Percentiles rank a stretch among this genome's conserved stretches.
Evolutionary conservation across 2,888 invertebrate genomes (phyloP).

Genomic region (Machimus atricapillus): DNA sequence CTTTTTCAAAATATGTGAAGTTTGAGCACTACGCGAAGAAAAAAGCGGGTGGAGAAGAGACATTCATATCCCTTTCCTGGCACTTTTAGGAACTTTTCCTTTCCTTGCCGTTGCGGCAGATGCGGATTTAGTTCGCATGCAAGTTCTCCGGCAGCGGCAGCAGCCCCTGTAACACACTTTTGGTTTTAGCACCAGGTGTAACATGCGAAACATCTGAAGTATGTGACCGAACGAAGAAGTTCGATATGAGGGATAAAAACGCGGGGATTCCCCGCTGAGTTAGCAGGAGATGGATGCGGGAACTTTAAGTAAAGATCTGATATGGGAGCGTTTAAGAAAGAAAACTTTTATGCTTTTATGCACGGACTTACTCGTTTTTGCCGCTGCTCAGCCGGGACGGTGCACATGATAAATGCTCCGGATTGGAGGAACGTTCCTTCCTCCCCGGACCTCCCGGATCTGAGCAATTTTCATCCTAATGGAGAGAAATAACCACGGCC

Average conservation of each 20-base stretch:
- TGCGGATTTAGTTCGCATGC: not conserved
- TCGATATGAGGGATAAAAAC: constrained; percentile 1
- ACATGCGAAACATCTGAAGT: constrained; percentile 21
- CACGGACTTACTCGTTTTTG: not conserved
- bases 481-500: not conserved
- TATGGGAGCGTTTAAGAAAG: constrained; percentile 14
- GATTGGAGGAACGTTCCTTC: not conserved
- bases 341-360: constrained; percentile 14
- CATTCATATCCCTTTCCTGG: not conserved
- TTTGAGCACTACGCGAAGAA: not conserved
- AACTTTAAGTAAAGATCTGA: constrained; percentile 36
- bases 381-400: not conserved
- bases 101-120: not conserved
- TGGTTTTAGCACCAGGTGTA: constrained; percentile 32
- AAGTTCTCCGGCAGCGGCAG: not conserved
- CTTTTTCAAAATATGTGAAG: constrained; percentile 11
- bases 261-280: not conserved
- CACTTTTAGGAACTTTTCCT: not conserved
- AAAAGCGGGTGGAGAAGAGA: not conserved
- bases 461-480: not conserved
- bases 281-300: not conserved
- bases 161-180: constrained; percentile 8
- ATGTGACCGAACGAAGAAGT: constrained; percentile 18
- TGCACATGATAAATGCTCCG: constrained; percentile 16
- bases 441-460: not conserved